phyloP scores from a whole-genome alignment of 2,113 vertebrate genomes.

The Falco punctatus region DNA sequence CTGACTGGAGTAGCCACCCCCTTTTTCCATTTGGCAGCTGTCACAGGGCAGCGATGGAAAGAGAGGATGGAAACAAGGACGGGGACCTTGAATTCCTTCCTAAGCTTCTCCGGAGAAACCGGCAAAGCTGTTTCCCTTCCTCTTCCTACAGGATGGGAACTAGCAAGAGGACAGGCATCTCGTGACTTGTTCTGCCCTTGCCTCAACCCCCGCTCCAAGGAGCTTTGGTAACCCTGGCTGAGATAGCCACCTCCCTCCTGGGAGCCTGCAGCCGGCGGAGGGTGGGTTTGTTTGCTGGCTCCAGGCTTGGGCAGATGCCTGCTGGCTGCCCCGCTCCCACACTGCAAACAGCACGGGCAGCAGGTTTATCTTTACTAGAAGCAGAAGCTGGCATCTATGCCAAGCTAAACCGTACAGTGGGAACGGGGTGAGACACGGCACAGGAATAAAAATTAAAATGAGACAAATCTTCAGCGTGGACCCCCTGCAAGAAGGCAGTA shows the following conservation, averaged over 20 bases:
- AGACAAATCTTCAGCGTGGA: not conserved
- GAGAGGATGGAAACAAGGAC: not conserved
- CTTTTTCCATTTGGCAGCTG: rapidly evolving
- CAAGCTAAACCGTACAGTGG: not conserved
- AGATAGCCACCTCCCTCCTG: not conserved
- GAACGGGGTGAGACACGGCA: not conserved
- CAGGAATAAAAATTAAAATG: not conserved
- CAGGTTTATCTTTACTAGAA: slow-evolving; percentile 5
- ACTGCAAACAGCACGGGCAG: not conserved
- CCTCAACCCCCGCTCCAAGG: not conserved
- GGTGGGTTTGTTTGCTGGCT: not conserved
- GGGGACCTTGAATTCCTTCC: not conserved
- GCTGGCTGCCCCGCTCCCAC: not conserved
- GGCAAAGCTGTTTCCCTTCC: not conserved
- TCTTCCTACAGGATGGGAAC: not conserved
- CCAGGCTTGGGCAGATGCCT: not conserved
- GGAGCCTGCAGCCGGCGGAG: rapidly evolving
- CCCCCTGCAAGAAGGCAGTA: not conserved
- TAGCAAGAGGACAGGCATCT: not conserved
- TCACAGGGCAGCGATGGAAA: not conserved
- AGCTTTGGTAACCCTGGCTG: not conserved
- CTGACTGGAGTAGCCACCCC: rapidly evolving
- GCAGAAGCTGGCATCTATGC: not conserved
- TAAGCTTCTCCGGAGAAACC: not conserved
- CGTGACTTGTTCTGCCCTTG: not conserved